Evolutionary conservation across 1,140 invertebrate species (phyloP), one percentile per base, ranked within the genome.

Genomic region (Riptortus pedestris): DNA sequence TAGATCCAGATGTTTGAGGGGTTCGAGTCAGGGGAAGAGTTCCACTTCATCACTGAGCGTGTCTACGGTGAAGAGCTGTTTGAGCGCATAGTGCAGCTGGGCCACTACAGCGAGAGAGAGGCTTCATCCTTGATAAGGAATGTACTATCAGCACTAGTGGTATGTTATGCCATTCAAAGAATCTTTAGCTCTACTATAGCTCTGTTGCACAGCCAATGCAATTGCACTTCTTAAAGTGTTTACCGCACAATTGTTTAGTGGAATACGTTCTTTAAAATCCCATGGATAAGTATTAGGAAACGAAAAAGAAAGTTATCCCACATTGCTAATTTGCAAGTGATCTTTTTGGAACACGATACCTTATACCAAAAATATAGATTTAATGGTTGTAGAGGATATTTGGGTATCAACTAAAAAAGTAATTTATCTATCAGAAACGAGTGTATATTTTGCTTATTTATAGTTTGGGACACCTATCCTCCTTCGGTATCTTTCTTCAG

Each of bases 91-190:
- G 78, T 79, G 0, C 72, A 74, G 9, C 67, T 74, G 45, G 78
- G 77, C 1, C 73, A 71, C 62, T 79, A 79, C 70, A 76, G 73
- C 47, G 79, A 80, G 67, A 74, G 73, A 64, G 78, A 79, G 71
- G 78, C 79, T 11, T 74, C 79, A 2, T 66, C 69, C 48, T 75
- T 76, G 26, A 70, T 78, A 1, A 67, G 67, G 29, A 72, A 79
- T 69, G 75, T 77, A 47, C 69, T 79, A 1, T 67, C 68, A 47
- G 79, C 75, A 2, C 65, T 79, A 14, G 67, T 75, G 71, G 79
- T 79, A 70, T 67, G 65, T 48, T 31, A 18, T 9, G n/a, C n/a
- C n/a, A n/a, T n/a, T n/a, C n/a, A n/a, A n/a, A 9, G 20, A 18
- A 24, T 5, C 33, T 29, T 18, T 18, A 60, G 14, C 24, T 60